Evolutionary conservation across 2,113 vertebrate genomes (phyloP), one percentile per base, ranked within the genome.

Genomic region (Trematomus loennbergii): DNA sequence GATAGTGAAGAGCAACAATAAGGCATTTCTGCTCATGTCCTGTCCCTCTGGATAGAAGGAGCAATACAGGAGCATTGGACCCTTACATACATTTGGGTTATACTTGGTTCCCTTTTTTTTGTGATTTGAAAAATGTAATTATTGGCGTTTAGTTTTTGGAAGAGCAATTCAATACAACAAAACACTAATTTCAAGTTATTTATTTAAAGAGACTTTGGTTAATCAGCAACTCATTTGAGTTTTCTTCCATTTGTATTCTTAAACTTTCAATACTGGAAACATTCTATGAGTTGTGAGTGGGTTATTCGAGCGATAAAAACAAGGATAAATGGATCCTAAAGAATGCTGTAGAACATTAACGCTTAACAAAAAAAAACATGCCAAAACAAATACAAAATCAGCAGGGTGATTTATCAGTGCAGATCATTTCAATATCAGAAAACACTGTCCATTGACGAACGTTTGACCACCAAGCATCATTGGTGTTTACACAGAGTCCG

Each of bases 1-100:
- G 81, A 87, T 69, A 65, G 79, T 17, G 62, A 45, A 55, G 20
- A 63, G 63, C 69, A 78, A 70, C 69, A 78, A 61, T 64, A 9
- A 71, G 33, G 43, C 52, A 53, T 65, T 72, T 78, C 71, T 58
- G 69, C 15, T 76, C 63, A 25, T 16, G 53, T 33, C 33, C 50
- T 29, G 3, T 15, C 60, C 40, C 29, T 40, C 16, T 25, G 36
- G 57, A 12, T 13, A 3, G 59, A 49, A 59, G 43, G 4, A 66
- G 43, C 50, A 29, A 20, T 17, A 53, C 9, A 25, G 16, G 57
- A 46, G 13, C 46, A 43, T 22, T 0, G 25, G 36, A 78, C 52
- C 20, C 9, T 18, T 40, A 8, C 17, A 53, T 6, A 43, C 16
- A 12, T 57, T 40, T 10, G 6, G 11, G 12, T 36, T 15, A 15